Conservation (phyloP, 1,140 invertebrate genomes). For the Rhynchophorus ferrugineus region DNA sequence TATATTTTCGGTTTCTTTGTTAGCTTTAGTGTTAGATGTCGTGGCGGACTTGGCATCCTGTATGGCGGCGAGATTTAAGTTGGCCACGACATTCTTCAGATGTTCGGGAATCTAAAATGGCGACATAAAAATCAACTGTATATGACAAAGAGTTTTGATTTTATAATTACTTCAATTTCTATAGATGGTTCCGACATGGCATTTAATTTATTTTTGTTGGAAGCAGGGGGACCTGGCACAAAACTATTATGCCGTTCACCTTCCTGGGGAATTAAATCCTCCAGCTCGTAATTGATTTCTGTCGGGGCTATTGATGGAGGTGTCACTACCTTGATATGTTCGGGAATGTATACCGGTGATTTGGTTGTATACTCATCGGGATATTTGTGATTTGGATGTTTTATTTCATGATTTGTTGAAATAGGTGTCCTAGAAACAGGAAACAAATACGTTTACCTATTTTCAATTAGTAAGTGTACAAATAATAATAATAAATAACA, state of each 20-base stretch:
- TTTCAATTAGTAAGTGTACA: too few species aligned
- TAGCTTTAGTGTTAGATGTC: background rate
- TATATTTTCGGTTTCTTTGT: slow-evolving; percentile 23
- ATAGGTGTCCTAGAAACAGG: slow-evolving; percentile 2
- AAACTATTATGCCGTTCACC: slow-evolving; percentile 10
- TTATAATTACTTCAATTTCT: slow-evolving; percentile 12
- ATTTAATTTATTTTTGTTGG: background rate
- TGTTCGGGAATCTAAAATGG: slow-evolving; percentile 14
- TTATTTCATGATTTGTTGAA: slow-evolving; percentile 10
- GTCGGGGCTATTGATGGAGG: slow-evolving; percentile 15
- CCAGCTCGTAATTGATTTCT: slow-evolving; percentile 16
- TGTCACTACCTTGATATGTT: slow-evolving; percentile 15
- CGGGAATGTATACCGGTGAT: background rate
- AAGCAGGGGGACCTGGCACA: background rate
- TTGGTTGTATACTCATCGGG: slow-evolving; percentile 16
- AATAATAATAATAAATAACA: too few species aligned
- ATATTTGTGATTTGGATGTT: slow-evolving; percentile 30
- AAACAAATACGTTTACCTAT: too few species aligned
- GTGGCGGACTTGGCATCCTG: slow-evolving; percentile 3
- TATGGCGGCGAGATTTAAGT: slow-evolving; percentile 11
- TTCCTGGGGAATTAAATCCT: slow-evolving; percentile 16
- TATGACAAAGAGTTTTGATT: background rate
- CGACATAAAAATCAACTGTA: background rate
- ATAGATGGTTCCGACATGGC: slow-evolving; percentile 11
- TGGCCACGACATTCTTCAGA: slow-evolving; percentile 14